Percentiles rank a stretch among this genome's conserved stretches.
Conservation (phyloP, 2,888 invertebrate species). For the Lycia hirtaria region DNA sequence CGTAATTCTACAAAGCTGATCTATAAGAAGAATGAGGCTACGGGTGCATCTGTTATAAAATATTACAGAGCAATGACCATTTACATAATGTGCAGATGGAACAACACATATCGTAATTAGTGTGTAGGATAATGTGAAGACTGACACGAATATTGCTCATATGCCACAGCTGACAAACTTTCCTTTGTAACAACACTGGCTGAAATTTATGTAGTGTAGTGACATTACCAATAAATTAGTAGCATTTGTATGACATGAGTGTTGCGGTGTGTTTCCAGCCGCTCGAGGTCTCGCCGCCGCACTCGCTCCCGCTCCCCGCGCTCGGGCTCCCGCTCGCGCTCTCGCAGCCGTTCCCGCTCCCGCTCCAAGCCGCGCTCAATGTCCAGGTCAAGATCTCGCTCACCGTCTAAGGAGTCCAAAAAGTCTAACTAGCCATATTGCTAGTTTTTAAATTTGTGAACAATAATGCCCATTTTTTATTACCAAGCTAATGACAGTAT, state of each 20-base stretch:
- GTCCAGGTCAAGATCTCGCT: conserved; percentile 79
- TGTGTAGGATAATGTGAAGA: too few species aligned
- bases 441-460: conserved; percentile 35
- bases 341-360: conserved; percentile 81
- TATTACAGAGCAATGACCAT: not conserved
- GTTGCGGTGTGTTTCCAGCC: conserved; percentile 61
- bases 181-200: not conserved
- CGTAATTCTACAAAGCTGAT: not conserved
- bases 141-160: conserved; percentile 3
- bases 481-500: conserved; percentile 39
- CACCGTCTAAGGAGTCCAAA: conserved; percentile 81
- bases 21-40: conserved; percentile 1
- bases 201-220: too few species aligned
- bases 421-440: conserved; percentile 69
- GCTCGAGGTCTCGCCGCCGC: conserved; percentile 87
- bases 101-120: too few species aligned
- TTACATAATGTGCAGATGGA: not conserved
- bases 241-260: not conserved
- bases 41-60: conserved; percentile 26
- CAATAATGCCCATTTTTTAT: conserved; percentile 43
- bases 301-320: conserved; percentile 86
- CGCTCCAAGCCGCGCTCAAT: conserved; percentile 80
- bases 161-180: not conserved
- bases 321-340: conserved; percentile 78
- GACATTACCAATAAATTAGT: too few species aligned